Conservation (phyloP, 2,113 vertebrate species). For the Prolemur simus region DNA sequence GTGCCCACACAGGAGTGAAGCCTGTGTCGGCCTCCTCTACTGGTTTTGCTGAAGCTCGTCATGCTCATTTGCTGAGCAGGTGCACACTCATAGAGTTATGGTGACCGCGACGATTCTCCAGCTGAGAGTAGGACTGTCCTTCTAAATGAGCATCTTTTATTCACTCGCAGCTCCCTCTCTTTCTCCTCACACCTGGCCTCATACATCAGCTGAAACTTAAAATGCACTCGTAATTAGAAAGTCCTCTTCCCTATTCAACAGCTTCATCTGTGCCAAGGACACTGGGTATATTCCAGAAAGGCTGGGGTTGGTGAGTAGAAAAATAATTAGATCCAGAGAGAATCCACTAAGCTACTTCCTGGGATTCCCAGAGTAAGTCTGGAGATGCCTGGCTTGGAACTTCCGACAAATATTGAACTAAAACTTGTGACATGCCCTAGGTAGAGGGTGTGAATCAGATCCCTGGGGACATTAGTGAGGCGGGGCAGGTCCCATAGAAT, state of each 20-base stretch:
- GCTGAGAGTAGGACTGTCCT: constrained; percentile 42
- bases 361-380: neutral
- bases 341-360: constrained; percentile 42
- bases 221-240: constrained; percentile 61
- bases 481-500: neutral
- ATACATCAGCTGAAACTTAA: constrained; percentile 37
- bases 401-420: neutral
- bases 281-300: constrained; percentile 25
- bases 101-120: constrained; percentile 14
- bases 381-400: neutral
- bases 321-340: constrained; percentile 19
- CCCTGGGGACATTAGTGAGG: neutral
- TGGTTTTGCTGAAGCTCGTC: constrained; percentile 16
- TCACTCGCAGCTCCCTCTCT: neutral
- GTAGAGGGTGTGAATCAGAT: neutral
- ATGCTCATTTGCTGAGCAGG: constrained; percentile 37
- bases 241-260: constrained; percentile 15
- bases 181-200: constrained; percentile 57
- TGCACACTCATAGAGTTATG: constrained; percentile 37
- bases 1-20: neutral
- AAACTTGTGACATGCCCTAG: neutral
- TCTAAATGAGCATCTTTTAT: constrained; percentile 62
- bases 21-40: constrained; percentile 10
- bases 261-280: constrained; percentile 42
- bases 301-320: neutral